Conservation (phyloP, 2,888 invertebrate species). For the Drosophila fungiperda region DNA sequence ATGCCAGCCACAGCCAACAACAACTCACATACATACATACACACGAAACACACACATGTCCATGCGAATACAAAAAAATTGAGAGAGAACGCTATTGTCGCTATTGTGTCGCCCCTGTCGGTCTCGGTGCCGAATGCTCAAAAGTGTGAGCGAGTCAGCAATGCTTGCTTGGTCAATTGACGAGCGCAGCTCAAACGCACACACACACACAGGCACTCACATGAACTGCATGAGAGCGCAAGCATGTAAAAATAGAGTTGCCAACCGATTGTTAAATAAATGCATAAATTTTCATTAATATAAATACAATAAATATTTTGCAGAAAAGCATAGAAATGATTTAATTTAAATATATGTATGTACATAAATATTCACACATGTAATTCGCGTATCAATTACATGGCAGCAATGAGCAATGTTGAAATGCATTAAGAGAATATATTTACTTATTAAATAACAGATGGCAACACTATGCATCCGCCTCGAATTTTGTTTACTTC, state of each 20-base stretch:
- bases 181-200: constrained; percentile 1
- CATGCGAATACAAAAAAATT: constrained; percentile 38
- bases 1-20: constrained; percentile 47
- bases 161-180: constrained; percentile 35
- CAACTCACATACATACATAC: constrained; percentile 29
- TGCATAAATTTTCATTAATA: constrained; percentile 17
- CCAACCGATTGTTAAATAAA: constrained; percentile 26
- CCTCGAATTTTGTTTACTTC: constrained; percentile 65
- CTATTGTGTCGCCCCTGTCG: constrained; percentile 45
- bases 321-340: not conserved
- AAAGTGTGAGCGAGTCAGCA: constrained; percentile 40
- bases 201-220: constrained; percentile 23
- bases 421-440: not conserved
- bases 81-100: constrained; percentile 32
- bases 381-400: not conserved
- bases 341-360: not conserved
- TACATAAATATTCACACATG: not conserved
- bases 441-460: not conserved
- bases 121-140: not conserved
- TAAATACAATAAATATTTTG: not conserved
- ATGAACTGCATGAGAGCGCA: constrained; percentile 28
- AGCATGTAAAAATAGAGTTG: constrained; percentile 43
- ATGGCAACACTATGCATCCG: constrained; percentile 43
- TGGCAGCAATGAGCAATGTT: not conserved
- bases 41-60: constrained; percentile 3